phyloP scores from a whole-genome alignment of 2,113 vertebrate species.

The Paralichthys olivaceus region DNA sequence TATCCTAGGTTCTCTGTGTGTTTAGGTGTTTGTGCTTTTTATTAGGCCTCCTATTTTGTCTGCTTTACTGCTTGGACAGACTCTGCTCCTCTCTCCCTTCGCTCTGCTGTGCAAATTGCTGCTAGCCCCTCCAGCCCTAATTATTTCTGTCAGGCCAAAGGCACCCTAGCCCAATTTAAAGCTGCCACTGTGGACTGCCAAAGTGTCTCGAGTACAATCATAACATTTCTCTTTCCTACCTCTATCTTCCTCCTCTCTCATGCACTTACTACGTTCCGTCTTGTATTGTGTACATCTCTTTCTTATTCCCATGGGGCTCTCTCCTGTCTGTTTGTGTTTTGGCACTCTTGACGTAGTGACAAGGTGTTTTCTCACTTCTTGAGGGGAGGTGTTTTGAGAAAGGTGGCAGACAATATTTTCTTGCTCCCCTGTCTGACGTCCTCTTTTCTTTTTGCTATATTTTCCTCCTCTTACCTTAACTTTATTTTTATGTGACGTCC shows the following conservation, averaged over 20 bases:
- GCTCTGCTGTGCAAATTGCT: conserved; percentile 73
- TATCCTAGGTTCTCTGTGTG: conserved; percentile 54
- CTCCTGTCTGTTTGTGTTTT: conserved; percentile 63
- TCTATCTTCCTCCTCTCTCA: conserved; percentile 23
- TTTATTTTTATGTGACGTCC: conserved; percentile 37
- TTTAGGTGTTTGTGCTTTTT: conserved; percentile 71
- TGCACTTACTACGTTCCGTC: conserved; percentile 31
- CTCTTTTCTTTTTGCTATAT: conserved; percentile 31
- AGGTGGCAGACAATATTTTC: conserved; percentile 48
- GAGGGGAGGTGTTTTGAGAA: conserved; percentile 50
- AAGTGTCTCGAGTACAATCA: conserved; percentile 74
- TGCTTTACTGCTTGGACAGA: conserved; percentile 69
- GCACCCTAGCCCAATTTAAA: conserved; percentile 77
- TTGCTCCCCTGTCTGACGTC: conserved; percentile 22
- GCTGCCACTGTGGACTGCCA: conserved; percentile 67
- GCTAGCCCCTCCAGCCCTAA: conserved; percentile 76
- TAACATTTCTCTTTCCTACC: conserved; percentile 57
- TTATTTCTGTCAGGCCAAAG: conserved; percentile 80
- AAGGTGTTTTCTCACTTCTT: conserved; percentile 77
- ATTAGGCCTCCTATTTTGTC: conserved; percentile 69
- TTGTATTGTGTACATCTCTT: conserved; percentile 52
- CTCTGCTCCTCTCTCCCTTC: conserved; percentile 57
- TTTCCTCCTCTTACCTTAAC: conserved; percentile 27
- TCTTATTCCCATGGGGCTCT: conserved; percentile 41
- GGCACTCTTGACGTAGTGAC: conserved; percentile 48